phyloP scores from a whole-genome alignment of 2,888 invertebrate species.

The Uropetala carovei region DNA sequence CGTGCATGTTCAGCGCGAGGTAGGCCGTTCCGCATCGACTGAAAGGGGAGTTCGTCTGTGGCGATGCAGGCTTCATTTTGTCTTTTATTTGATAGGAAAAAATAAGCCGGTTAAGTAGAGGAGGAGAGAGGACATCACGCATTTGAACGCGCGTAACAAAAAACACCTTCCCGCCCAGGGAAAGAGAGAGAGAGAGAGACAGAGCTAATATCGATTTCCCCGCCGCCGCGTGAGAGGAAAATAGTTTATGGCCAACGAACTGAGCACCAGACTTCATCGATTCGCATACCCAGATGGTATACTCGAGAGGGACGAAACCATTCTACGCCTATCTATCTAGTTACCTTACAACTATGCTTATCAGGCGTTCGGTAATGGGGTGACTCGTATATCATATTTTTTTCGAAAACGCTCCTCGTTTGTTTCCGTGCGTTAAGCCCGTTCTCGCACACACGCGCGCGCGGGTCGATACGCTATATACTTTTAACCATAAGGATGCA shows the following conservation, averaged over 20 bases:
- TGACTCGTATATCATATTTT: not conserved
- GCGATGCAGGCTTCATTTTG: not conserved
- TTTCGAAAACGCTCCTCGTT: not conserved
- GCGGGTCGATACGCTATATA: not conserved
- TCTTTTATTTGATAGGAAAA: not conserved
- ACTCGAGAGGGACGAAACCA: not conserved
- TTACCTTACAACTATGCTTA: not conserved
- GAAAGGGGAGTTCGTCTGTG: not conserved
- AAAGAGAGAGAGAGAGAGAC: not conserved
- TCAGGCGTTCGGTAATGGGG: not conserved
- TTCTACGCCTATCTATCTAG: not conserved
- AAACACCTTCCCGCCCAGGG: not conserved
- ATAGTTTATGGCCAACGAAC: constrained; percentile 60
- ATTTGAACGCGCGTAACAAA: not conserved
- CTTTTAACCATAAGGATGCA: not conserved
- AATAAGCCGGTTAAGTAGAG: not conserved
- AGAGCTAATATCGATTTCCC: constrained; percentile 52
- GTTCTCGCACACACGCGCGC: not conserved
- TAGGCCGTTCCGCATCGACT: too few species aligned
- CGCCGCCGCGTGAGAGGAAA: constrained; percentile 21
- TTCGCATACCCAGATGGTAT: not conserved
- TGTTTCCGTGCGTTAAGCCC: not conserved
- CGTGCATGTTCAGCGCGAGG: too few species aligned
- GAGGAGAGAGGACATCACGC: not conserved
- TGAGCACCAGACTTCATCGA: constrained; percentile 55